Base-by-base conservation (phyloP, 2,113 vertebrate species). In the Sus scrofa region DNA sequence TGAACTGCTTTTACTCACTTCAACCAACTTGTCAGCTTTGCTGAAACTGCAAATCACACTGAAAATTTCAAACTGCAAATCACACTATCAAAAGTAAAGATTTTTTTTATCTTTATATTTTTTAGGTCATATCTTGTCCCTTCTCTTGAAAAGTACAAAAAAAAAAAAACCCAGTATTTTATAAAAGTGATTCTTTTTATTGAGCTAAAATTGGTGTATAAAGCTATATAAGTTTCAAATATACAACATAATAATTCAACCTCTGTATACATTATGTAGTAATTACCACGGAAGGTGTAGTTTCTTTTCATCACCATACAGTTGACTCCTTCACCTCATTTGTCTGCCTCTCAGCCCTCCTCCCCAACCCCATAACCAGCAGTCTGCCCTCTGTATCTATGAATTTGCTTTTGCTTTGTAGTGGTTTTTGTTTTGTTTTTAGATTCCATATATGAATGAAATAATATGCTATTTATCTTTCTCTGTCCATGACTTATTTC, bases 11-110 rank as follows among this genome's bases (percentile, higher is more conserved):
- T 68, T 82, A 82, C 67, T 60, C 8, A 58, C 1, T 30, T 62
- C 63, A 81, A 34, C 15, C 32, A 79, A 3, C 94, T 86, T 34
- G 92, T 96, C 85, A 58, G 60, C 27, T 95, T 95, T 58, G 83
- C 39, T 85, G 85, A 87, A 97, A 50, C 71, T 88, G 50, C 75
- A 94, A 92, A 60, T 91, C 24, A 39, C 7, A 71, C 19, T 54
- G n/a, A n/a, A n/a, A n/a, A n/a, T n/a, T n/a, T 44, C 44, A 87
- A 97, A 52, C 71, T 88, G 50, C 75, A 94, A 92, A 60, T 91
- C 24, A 39, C 7, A 71, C 20, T 56, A 78, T 95, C 44, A 44
- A 8, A 44, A 70, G 93, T 62, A 94, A 97, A 93, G 50, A 89
- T 75, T 26, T 79, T 79, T 56, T 26, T 58, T 32, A n/a, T 58